Percentiles rank a stretch among this genome's conserved stretches.
phyloP scores from a whole-genome alignment of 35 echinoderm and acorn worm species.

The Diadema setosum region DNA sequence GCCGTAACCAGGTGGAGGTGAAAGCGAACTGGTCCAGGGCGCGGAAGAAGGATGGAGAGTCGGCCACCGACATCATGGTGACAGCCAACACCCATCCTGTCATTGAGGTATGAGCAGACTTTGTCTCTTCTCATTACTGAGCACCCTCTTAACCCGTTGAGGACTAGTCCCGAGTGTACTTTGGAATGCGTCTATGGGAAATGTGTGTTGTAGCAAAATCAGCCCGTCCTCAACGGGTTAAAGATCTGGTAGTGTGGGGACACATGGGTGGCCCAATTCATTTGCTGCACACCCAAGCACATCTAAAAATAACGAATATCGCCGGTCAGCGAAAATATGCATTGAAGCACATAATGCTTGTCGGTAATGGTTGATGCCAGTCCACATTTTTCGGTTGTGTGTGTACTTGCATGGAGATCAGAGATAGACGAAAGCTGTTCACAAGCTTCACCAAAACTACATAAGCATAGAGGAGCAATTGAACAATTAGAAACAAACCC shows the following conservation, averaged over 20 bases:
- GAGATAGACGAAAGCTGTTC: no score
- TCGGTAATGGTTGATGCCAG: no score
- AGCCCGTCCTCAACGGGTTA: no score
- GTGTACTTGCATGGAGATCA: no score
- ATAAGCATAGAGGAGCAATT: background rate
- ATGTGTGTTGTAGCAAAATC: background rate
- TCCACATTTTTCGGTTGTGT: no score
- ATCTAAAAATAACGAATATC: no score
- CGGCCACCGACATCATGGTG: slow-evolving; percentile 87
- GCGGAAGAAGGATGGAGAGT: slow-evolving; percentile 75
- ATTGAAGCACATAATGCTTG: no score
- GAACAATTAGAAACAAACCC: background rate
- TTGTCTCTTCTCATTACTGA: no score
- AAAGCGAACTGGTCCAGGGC: slow-evolving; percentile 83
- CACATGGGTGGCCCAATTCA: background rate
- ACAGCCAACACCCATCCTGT: slow-evolving; percentile 65
- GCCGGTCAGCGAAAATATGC: no score
- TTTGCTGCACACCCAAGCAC: background rate
- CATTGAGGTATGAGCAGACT: slow-evolving; percentile 51
- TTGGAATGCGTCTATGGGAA: background rate
- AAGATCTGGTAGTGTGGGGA: background rate
- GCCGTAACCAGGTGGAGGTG: slow-evolving; percentile 73
- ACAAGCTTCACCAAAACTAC: background rate
- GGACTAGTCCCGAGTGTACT: background rate
- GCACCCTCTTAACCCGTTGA: background rate